A percentile compares a stretch with the other conserved stretches of the same genome.
Evolutionary conservation across 2,888 invertebrate species (phyloP).

Genomic region (Diachrysia chrysitis): DNA sequence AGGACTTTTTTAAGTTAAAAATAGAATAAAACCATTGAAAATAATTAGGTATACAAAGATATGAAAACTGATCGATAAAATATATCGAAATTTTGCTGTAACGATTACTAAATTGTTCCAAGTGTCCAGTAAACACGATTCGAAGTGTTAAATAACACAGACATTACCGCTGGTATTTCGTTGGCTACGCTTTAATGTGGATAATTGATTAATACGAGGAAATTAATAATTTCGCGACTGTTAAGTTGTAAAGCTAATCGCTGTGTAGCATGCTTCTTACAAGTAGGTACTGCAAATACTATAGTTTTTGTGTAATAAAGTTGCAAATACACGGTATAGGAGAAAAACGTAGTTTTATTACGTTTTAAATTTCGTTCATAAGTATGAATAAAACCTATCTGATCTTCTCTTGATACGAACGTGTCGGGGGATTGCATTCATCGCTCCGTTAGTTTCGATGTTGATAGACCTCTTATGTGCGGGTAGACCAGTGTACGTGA

Average conservation of each 20-base stretch:
- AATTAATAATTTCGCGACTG: constrained; percentile 39
- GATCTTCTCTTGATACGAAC: neutral
- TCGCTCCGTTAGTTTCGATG: constrained; percentile 15
- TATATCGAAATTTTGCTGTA: neutral
- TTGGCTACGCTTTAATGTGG: constrained; percentile 17
- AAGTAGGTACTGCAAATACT: constrained; percentile 20
- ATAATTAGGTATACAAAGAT: too few species aligned
- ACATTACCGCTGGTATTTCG: constrained; percentile 19
- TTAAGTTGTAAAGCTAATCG: constrained; percentile 42
- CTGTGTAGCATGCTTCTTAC: constrained; percentile 12
- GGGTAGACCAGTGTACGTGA: constrained; percentile 33
- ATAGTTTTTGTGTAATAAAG: constrained; percentile 37
- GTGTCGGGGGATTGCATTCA: constrained; percentile 18
- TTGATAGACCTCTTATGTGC: constrained; percentile 10
- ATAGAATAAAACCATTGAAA: too few species aligned
- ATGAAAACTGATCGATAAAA: neutral
- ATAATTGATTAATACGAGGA: constrained; percentile 43
- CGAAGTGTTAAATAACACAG: constrained; percentile 25
- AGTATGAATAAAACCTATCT: neutral
- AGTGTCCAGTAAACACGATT: constrained; percentile 15
- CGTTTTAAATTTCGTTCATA: neutral
- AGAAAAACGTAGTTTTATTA: neutral
- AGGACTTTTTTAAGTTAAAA: neutral
- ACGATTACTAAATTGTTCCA: neutral
- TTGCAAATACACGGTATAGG: neutral